Evolutionary conservation across 2,797 vertebrate species (phyloP).

Genomic region (Sebastes dallii): DNA sequence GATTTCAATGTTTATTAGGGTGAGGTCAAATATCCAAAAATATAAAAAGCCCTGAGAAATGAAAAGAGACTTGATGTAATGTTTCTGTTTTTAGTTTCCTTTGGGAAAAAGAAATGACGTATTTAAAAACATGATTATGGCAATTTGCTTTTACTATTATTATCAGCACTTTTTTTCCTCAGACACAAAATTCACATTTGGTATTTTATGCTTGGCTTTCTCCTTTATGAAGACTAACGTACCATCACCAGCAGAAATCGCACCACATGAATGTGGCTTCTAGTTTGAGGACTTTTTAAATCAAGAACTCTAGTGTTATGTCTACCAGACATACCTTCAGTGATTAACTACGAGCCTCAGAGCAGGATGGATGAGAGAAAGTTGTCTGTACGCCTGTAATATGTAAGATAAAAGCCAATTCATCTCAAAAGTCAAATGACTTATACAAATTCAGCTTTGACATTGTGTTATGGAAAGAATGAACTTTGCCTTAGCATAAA

Average conservation of each 20-base stretch:
- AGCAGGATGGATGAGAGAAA: constrained; percentile 6
- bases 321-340: constrained; percentile 26
- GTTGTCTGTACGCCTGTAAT: neutral
- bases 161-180: neutral
- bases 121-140: neutral
- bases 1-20: constrained; percentile 18
- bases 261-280: neutral
- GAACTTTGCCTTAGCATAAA: constrained; percentile 3
- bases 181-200: neutral
- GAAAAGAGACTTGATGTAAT: constrained; percentile 2
- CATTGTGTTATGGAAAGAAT: constrained; percentile 35
- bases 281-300: constrained; percentile 26
- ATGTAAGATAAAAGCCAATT: constrained; percentile 35
- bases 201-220: neutral
- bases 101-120: neutral
- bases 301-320: constrained; percentile 41
- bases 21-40: constrained; percentile 35
- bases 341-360: constrained; percentile 16
- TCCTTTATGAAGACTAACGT: neutral
- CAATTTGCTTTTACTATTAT: neutral
- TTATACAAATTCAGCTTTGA: constrained; percentile 44
- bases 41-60: constrained; percentile 37
- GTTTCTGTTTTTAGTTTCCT: constrained; percentile 19
- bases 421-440: neutral
- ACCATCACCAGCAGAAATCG: neutral